Base-by-base conservation (phyloP, 2,888 invertebrate genomes). In the Brachycybe producta region DNA sequence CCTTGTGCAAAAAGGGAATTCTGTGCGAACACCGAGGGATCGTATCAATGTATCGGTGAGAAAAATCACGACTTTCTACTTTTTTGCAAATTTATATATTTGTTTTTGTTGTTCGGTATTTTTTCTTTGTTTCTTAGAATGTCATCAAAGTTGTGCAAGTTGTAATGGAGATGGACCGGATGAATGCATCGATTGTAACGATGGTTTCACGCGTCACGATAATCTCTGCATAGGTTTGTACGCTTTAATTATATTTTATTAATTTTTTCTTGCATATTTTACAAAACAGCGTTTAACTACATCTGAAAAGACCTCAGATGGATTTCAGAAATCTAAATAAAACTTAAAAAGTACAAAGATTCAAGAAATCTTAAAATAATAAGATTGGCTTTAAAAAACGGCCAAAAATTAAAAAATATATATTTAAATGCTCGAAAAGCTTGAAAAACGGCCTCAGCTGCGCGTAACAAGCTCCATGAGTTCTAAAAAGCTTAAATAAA, bases 151-250 rank as follows among this genome's bases (percentile, higher is more conserved):
- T 0, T 94, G 92, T 64, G 69, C 75, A 41, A 80, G 82, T 0
- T 94, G 94, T 64, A 75, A 77, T 47, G 88, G 88, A 0, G 87
- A 87, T 66, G 92, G 92, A 0, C 86, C 90, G 0, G 90, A 92
- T 65, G 84, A 86, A 79, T 94, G 94, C 67, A 71, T 74, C 27
- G 73, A 77, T 61, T 94, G 94, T 72, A 80, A 82, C 0, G 69
- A 74, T 15, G 85, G 81, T 5, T 87, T 76, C 65, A 71, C 73
- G 8, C 72, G 78, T 55, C 76, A 79, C 56, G 62, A 64, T n/a
- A 81, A 83, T 55, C 74, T 83, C 56, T 91, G 91, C 68, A 71
- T 81, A 54, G 78, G 84, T 75, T 73, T 75, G 68, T 70, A 65
- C 23, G 30, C 2, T 32, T 42, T 36, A 15, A 23, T 15, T 43